Evolutionary conservation across 2,888 invertebrate species (phyloP).

Genomic region (Seira ritae): DNA sequence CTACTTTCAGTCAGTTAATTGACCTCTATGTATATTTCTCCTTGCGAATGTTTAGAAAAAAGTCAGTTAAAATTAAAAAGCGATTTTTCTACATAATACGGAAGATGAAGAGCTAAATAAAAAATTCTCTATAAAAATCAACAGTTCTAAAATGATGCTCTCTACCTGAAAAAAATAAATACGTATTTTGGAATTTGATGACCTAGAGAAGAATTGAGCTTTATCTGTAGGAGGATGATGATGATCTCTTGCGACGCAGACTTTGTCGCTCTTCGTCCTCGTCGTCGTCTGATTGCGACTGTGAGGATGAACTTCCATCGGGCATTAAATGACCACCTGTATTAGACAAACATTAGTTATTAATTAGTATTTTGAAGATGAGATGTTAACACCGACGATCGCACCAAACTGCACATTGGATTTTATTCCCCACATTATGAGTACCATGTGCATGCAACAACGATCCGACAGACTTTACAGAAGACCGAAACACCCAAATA

Average conservation of each 20-base stretch:
- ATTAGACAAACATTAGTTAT: not conserved
- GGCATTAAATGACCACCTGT: conserved; percentile 68
- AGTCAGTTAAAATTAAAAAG: too few species aligned
- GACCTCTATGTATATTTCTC: too few species aligned
- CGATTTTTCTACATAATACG: too few species aligned
- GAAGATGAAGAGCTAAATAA: too few species aligned
- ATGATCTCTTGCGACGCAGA: conserved; percentile 34
- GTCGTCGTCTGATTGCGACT: conserved; percentile 58
- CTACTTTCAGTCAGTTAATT: too few species aligned
- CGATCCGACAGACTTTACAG: not conserved
- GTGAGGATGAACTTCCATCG: conserved; percentile 65
- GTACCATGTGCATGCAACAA: not conserved
- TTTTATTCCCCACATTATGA: too few species aligned
- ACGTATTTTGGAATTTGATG: not conserved
- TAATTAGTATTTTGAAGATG: not conserved
- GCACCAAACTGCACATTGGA: conserved; percentile 11
- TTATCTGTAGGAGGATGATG: conserved; percentile 50
- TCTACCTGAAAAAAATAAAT: too few species aligned
- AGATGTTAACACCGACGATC: not conserved
- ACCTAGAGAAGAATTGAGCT: conserved; percentile 43
- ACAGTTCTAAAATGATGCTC: too few species aligned
- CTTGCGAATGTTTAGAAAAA: too few species aligned
- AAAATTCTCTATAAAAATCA: too few species aligned
- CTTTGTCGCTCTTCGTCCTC: conserved; percentile 63
- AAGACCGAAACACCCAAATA: not conserved